These are phyloP conservation scores for Diadromus collaris DNA, from an alignment of 2,888 invertebrate genomes.

Conservation along the genomic window DNA sequence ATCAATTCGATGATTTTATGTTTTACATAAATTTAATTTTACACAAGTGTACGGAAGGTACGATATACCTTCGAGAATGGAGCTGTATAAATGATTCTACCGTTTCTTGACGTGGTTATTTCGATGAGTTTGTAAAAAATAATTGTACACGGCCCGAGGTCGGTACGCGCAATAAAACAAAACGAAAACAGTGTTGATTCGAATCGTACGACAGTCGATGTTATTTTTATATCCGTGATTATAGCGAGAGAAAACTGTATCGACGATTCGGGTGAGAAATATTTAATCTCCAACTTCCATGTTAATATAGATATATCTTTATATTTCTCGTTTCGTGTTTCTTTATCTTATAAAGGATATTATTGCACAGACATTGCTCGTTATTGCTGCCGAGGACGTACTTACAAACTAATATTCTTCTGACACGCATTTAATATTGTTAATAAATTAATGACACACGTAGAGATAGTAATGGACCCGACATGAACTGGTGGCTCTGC, in stretches of 20 bases:
- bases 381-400: constrained; percentile 74
- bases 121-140: constrained; percentile 38
- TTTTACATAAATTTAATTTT: constrained; percentile 41
- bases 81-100: constrained; percentile 37
- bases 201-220: neutral
- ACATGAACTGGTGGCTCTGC: constrained; percentile 34
- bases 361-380: constrained; percentile 73
- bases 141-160: constrained; percentile 29
- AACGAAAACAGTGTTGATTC: neutral
- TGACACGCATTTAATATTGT: constrained; percentile 44
- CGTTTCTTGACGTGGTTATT: neutral
- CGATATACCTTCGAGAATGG: constrained; percentile 2
- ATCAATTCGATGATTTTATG: constrained; percentile 9
- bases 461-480: constrained; percentile 38
- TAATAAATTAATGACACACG: constrained; percentile 5
- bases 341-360: constrained; percentile 64
- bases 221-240: neutral
- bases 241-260: neutral
- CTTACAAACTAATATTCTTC: constrained; percentile 60
- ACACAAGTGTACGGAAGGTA: too few species aligned
- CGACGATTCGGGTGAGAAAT: constrained; percentile 4
- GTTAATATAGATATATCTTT: constrained; percentile 36
- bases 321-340: constrained; percentile 22
- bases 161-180: constrained; percentile 40
- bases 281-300: constrained; percentile 16